Base-by-base conservation (phyloP, 2,888 invertebrate species). In the Drosophila neotestacea region DNA sequence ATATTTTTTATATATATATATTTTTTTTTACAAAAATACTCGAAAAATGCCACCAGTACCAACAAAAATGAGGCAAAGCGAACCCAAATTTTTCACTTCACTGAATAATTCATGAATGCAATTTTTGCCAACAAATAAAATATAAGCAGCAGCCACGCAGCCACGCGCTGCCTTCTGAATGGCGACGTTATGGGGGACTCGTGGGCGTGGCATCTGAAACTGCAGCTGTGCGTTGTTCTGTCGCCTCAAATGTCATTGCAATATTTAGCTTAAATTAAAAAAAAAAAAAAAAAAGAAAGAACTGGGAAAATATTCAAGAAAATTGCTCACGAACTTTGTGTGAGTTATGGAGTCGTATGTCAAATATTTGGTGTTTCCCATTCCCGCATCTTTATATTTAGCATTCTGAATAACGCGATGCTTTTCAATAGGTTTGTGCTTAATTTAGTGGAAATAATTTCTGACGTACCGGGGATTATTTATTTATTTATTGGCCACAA, bases 31-130 rank as follows among this genome's bases (percentile, higher is more conserved):
- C 47, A 62, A 65, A 71, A 76, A 70, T 60, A 50, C 39, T 41
- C 55, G 16, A 70, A 72, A 56, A 72, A 56, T 63, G 52, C 22
- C 42, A 65, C 60, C 32, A 46, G 22, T 16, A 51, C 41, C 55
- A 59, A 59, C 16, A 51, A 74, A 66, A 58, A 58, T 39, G 51
- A 54, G 65, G 64, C 59, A 47, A 30, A 56, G 55, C 34, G 66
- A 77, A 77, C 75, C 66, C 70, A 81, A 84, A 85, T 89, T 87
- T 87, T 79, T 62, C 81, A 78, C 77, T 87, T 82, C 85, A 85
- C 73, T 91, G 88, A 88, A 91, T 90, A 81, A 89, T 90, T 90
- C 90, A 90, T 86, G 85, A 88, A 85, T 90, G 85, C 85, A 90
- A 89, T 90, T 90, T 90, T 87, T 84, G 76, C 73, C 85, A 80